Evolutionary conservation across 37 sponge, comb jelly and placozoan species (phyloP), one percentile per base, ranked within the genome.

Genomic region (Bolinopsis microptera): DNA sequence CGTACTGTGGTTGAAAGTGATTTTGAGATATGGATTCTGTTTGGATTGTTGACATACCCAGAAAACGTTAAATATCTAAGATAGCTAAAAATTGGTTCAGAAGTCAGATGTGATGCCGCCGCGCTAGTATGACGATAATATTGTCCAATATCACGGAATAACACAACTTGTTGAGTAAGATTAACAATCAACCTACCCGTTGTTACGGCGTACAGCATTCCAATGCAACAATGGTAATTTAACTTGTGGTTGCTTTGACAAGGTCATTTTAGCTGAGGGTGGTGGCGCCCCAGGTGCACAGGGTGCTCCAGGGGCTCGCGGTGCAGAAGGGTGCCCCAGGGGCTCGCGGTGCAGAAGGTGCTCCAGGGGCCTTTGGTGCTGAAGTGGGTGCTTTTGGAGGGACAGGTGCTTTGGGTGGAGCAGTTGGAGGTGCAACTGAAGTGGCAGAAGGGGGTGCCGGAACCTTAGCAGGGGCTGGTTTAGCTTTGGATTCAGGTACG

Each of bases 211-310:
- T 27, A 86, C 61, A 40, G 90, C 38, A 27, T 86, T 86, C 90
- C 90, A 86, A 86, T 86, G 90, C 16, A 86, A 48, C 0, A 86
- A 48, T 1, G 90, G 90, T n/a, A 86, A 27, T 86, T 86, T 86
- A 2, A 86, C 90, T 86, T 39, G 61, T 13, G 90, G 90, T 30
- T 86, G 34, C 30, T 41, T 86, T 39, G 61, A 86, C 30, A 86
- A 34, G 0, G 90, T 86, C 30, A 0, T 18, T n/a, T 24, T 9
- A 8, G 24, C 83, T 41, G 36, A 22, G 39, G 26, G 26, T 8
- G 31, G 31, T 72, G 31, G 31, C 31, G 18, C 26, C 3, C 75
- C 75, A 24, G 31, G 75, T 5, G 31, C 75, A 72, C n/a, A 48
- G 38, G 61, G 90, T 48, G 80, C 80, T 18, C 80, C 32, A 34